Percentiles rank a stretch among this genome's conserved stretches.
These are phyloP conservation scores for Sisyra nigra DNA, from an alignment of 2,888 invertebrate genomes.

Conservation along the genomic window DNA sequence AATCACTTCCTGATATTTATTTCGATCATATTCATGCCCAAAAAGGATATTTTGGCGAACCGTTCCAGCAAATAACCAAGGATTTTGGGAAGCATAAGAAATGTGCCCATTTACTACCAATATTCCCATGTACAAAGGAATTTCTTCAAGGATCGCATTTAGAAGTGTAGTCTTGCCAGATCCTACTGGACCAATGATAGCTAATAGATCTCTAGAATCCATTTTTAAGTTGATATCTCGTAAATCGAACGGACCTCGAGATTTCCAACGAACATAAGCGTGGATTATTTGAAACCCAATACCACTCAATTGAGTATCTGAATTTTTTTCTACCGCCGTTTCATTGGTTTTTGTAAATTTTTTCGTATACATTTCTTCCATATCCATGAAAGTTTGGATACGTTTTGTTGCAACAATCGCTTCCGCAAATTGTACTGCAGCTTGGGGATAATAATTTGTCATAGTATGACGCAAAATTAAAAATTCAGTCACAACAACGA, in stretches of 20 bases:
- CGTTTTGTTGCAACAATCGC: constrained; percentile 34
- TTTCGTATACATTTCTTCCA: constrained; percentile 16
- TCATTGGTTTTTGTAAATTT: too few species aligned
- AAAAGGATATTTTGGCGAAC: constrained; percentile 67
- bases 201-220: constrained; percentile 27
- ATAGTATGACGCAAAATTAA: constrained; percentile 42
- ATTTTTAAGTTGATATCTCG: constrained; percentile 29
- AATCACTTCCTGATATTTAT: constrained; percentile 38
- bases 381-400: constrained; percentile 19
- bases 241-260: constrained; percentile 23
- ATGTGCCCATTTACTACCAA: constrained; percentile 28
- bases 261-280: constrained; percentile 14
- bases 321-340: too few species aligned
- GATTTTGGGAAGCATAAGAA: constrained; percentile 43
- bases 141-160: constrained; percentile 28
- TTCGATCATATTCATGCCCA: constrained; percentile 40
- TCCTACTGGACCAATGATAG: constrained; percentile 50
- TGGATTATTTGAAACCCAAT: constrained; percentile 15
- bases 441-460: constrained; percentile 43
- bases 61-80: constrained; percentile 41
- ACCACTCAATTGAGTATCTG: too few species aligned
- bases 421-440: constrained; percentile 39
- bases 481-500: constrained; percentile 41
- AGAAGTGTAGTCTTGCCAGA: constrained; percentile 40
- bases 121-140: constrained; percentile 26